Conservation (phyloP, 1,140 invertebrate species). For the Procambarus clarkii region DNA sequence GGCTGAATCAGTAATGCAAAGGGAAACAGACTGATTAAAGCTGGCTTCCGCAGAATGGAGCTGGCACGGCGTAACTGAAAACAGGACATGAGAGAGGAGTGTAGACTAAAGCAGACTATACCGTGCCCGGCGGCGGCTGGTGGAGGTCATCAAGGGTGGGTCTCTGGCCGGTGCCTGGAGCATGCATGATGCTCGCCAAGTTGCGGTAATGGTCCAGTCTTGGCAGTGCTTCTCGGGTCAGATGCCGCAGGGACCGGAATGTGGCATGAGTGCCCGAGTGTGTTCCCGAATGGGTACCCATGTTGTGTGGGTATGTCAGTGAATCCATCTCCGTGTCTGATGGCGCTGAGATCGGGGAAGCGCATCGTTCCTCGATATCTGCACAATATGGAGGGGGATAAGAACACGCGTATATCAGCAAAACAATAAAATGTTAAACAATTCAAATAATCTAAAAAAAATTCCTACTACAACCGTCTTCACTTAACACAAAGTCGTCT, state of each 20-base stretch:
- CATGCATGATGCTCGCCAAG: constrained; percentile 76
- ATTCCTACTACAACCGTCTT: too few relatives aligned
- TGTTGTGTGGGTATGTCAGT: not conserved
- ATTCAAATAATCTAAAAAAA: too few relatives aligned
- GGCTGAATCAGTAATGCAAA: too few relatives aligned
- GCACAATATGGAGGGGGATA: not conserved
- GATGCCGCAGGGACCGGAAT: constrained; percentile 34
- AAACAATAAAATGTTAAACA: too few relatives aligned
- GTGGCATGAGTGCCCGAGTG: not conserved
- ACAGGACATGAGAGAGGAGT: too few relatives aligned
- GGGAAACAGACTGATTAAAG: too few relatives aligned
- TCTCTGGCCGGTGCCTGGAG: not conserved
- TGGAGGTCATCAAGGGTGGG: constrained; percentile 55
- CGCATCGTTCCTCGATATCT: not conserved
- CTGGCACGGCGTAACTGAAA: too few relatives aligned
- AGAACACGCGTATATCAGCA: too few relatives aligned
- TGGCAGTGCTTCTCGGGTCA: constrained; percentile 79
- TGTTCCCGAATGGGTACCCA: too few relatives aligned
- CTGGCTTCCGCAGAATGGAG: too few relatives aligned
- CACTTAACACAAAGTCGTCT: too few relatives aligned
- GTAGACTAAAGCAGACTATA: not conserved
- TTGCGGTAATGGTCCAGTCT: constrained; percentile 80
- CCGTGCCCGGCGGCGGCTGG: constrained; percentile 19
- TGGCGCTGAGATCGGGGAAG: not conserved
- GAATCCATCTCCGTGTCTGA: not conserved